Conservation (phyloP, 2,797 vertebrate species). For the Momotus momota region DNA sequence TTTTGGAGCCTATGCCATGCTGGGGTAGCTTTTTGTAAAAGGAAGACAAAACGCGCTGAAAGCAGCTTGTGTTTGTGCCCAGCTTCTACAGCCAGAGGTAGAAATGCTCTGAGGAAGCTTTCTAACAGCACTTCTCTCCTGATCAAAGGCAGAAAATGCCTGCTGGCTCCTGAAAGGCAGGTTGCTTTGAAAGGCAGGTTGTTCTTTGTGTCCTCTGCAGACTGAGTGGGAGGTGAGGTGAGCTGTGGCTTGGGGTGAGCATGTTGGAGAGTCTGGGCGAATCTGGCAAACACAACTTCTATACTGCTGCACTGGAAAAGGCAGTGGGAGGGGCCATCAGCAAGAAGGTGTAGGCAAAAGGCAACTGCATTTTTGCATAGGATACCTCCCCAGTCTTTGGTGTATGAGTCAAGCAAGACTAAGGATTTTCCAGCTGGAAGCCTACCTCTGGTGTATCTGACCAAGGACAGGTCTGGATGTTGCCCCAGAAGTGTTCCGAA, state of each 20-base stretch:
- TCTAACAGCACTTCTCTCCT: not conserved
- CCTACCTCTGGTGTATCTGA: not conserved
- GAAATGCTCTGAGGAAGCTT: not conserved
- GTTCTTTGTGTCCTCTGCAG: not conserved
- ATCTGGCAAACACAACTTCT: not conserved
- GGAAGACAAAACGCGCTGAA: not conserved
- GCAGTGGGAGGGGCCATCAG: not conserved
- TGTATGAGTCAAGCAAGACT: not conserved
- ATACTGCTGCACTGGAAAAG: not conserved
- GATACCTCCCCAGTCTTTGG: not conserved
- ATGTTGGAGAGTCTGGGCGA: rapidly evolving
- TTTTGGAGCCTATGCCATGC: not conserved
- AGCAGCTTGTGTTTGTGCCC: rapidly evolving
- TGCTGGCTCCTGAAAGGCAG: not conserved
- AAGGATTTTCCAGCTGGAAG: not conserved
- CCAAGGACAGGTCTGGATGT: not conserved
- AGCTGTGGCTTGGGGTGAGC: not conserved
- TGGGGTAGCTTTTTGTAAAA: not conserved
- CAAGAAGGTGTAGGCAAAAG: not conserved
- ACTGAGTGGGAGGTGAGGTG: not conserved
- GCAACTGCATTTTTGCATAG: rapidly evolving
- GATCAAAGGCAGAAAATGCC: not conserved
- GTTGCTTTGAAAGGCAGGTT: not conserved
- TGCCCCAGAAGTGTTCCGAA: not conserved
- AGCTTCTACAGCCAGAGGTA: not conserved